Base-by-base conservation (phyloP, 1,140 invertebrate species). In the Drosophila grimshawi region DNA sequence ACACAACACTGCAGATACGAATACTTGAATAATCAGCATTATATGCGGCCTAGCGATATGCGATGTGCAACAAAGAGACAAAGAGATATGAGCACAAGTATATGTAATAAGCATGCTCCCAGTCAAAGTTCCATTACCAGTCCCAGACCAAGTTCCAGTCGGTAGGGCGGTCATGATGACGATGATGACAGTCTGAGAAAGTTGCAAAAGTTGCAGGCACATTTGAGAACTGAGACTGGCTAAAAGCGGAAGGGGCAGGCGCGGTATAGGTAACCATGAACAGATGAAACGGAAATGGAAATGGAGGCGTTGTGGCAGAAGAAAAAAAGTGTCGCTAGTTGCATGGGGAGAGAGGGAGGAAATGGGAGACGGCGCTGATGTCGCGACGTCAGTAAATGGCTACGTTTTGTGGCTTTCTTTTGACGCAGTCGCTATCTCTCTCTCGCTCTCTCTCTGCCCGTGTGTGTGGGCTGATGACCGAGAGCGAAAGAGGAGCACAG, bases 351-450 rank as follows among this genome's bases (percentile, higher is more conserved):
- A 29, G 3, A 8, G n/a, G 39, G 33, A 2, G 35, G 32, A 11
- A 5, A 27, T 3, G 45, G 49, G 39, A n/a, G 33, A 5, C 51
- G 48, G 30, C 35, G 35, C 30, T 32, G n/a, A 10, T 4, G 49
- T 30, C 29, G 53, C 51, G 62, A 69, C 53, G 64, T 60, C 70
- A 78, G 75, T 67, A 78, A 78, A 78, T 81, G 78, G 64, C 64
- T 73, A 81, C 60, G 78, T 67, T 86, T 75, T 78, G 67, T 86
- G 75, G 76, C 83, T 86, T 86, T 86, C 81, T 86, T 85, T 85
- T 86, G 69, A 77, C 73, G 65, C 68, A 73, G 52, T 37, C 55
- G 53, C 11, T 10, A n/a, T 43, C 30, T 19, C 19, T 19, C 19
- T 19, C 55, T 60, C 11, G 7, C 29, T 43, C 30, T 30, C 5